A percentile compares a stretch with the other conserved stretches of the same genome.
These are phyloP conservation scores for Bombus turneri DNA, from an alignment of 1,140 invertebrate genomes.

Conservation along the genomic window DNA sequence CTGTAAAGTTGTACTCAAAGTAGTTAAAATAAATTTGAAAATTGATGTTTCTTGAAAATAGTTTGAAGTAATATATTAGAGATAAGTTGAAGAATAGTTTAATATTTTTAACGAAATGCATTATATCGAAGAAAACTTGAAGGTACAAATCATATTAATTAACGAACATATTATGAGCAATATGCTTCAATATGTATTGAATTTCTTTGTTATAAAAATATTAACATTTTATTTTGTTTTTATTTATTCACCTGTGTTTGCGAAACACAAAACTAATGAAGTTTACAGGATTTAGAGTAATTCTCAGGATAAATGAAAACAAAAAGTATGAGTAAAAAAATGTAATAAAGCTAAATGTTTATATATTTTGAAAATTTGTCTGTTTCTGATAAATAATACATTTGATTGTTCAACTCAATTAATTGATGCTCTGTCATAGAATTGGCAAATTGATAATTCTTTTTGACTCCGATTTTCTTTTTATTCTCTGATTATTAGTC, in stretches of 20 bases:
- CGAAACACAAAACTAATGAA: no score
- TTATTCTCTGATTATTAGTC: neutral
- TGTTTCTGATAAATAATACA: neutral
- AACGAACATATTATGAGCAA: no score
- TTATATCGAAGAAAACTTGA: neutral
- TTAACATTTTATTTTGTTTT: no score
- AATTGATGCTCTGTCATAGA: neutral
- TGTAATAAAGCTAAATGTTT: no score
- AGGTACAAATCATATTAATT: neutral
- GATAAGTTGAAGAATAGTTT: neutral
- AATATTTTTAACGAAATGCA: neutral
- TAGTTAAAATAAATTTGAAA: neutral
- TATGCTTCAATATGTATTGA: no score
- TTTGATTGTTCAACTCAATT: neutral
- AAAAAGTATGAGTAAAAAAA: neutral
- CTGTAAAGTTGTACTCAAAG: neutral
- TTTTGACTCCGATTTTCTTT: no score
- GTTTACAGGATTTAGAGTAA: neutral
- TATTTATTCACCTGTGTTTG: no score
- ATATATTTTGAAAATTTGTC: no score
- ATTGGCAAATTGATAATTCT: no score
- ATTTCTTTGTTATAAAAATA: no score
- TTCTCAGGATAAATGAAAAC: neutral
- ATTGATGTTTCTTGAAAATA: neutral
- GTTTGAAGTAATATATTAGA: no score